Conservation (phyloP, 2,797 vertebrate genomes). For the Thalassophryne amazonica region DNA sequence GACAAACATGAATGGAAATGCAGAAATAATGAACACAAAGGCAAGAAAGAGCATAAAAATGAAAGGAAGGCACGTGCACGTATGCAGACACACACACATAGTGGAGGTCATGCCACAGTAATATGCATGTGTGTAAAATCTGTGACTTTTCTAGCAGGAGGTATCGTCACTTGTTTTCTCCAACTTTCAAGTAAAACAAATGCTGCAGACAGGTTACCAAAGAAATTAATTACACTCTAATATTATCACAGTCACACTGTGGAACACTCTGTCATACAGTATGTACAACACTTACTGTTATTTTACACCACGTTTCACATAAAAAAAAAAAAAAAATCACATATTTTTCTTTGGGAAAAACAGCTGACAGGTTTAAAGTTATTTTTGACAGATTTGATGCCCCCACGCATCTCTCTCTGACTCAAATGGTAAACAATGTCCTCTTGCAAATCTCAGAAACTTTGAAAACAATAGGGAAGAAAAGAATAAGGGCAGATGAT, state of each 20-base stretch:
- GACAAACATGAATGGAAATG: constrained; percentile 40
- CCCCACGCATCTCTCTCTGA: not conserved
- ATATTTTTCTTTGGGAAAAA: not conserved
- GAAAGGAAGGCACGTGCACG: constrained; percentile 3
- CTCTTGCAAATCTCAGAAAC: no score
- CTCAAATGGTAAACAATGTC: not conserved
- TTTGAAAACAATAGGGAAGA: no score
- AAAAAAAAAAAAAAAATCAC: no score
- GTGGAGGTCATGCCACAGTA: constrained; percentile 51
- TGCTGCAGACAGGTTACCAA: not conserved
- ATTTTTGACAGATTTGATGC: not conserved
- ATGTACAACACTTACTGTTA: not conserved
- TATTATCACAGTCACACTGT: not conserved
- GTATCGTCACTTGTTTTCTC: constrained; percentile 11
- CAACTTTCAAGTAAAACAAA: constrained; percentile 2
- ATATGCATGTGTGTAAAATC: constrained; percentile 54
- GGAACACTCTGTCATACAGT: not conserved
- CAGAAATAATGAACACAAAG: constrained; percentile 58
- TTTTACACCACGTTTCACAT: not conserved
- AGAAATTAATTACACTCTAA: not conserved
- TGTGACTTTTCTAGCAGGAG: constrained; percentile 38
- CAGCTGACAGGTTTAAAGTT: not conserved
- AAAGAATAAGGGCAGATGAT: no score
- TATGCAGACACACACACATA: not conserved
- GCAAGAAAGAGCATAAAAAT: constrained; percentile 42